Base-by-base conservation (phyloP, 2,113 vertebrate species). In the Cynocephalus volans region DNA sequence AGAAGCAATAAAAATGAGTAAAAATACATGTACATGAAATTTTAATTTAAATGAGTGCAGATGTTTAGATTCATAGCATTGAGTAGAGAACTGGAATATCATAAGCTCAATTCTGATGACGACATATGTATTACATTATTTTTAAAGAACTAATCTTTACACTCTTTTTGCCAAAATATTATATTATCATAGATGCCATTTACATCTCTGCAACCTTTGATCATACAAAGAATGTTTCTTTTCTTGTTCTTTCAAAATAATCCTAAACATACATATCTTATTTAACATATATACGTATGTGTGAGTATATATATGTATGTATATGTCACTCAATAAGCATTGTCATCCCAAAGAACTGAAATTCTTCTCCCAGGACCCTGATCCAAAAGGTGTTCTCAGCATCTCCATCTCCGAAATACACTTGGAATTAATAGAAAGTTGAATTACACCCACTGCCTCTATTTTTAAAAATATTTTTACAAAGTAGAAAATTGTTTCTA, bases 401-500 rank as follows among this genome's bases (percentile, higher is more conserved):
- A 83, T 54, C 36, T 79, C 33, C 62, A 65, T 67, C 62, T 60
- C 76, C 65, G 73, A 96, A 96, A 96, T 17, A 36, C 56, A 92
- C 24, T 76, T 91, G 93, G 96, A 93, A 56, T 92, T 95, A 98
- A 94, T 45, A 88, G 75, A 79, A 97, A 98, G 54, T 65, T 77
- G 83, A 18, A 97, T 91, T 36, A 97, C 26, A 58, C 64, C 56
- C 41, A 96, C 76, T 82, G 72, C 48, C 80, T 97, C 56, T 86
- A 95, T 91, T 96, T 97, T 72, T 13, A 85, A 58, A 70, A 96
- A 58, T 64, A 54, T 96, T 97, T 98, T 97, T 84, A 97, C 95
- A 96, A 97, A 95, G 93, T 96, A 97, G 50, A 8, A 98, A 96
- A 93, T 58, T 73, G 98, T 98, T 96, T 96, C 82, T 91, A 97